Evolutionary conservation across 2,113 vertebrate species (phyloP), one percentile per base, ranked within the genome.

Genomic region (Siphamia tubifer): DNA sequence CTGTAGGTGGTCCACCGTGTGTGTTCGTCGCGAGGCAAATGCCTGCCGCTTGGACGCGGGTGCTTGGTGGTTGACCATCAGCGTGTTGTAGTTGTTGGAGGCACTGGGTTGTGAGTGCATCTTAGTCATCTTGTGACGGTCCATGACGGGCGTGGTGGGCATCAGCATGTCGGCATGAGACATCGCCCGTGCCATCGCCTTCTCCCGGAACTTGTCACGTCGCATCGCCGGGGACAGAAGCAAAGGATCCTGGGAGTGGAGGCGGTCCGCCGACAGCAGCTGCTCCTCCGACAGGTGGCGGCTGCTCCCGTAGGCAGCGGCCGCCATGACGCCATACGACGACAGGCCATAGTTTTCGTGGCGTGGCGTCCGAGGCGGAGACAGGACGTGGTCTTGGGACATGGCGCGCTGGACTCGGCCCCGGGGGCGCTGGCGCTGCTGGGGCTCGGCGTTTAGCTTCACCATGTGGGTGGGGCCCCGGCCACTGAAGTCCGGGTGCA

Each of bases 1-100:
- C 82, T 98, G 95, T 76, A 98, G 94, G 87, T 98, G 98, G 69
- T 99, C 98, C 71, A 99, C 96, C 0, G 98, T 99, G 93, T 98
- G 98, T 87, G 96, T 98, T 58, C 96, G 93, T 69, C 97, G 93
- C 0, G 95, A 95, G 85, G 97, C 98, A 6, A 99, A 99, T 1
- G 95, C 96, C 81, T 99, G 97, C 88, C 98, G 93, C 92, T 98
- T 99, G 75, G 94, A 95, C 0, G 94, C 89, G 10, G 90, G 91
- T 36, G 17, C 56, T 0, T 67, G 83, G 38, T 94, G 95, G 92
- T 92, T 95, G 86, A 96, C 91, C 67, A 92, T 89, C 86, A 99
- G 92, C 55, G 95, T 96, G 86, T 97, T 96, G 85, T 96, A 96
- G 91, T 97, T 95, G 91, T 80, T 95, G 79, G 94, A 95, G 93